These are phyloP conservation scores for Xiphorhynchus elegans DNA, from an alignment of 2,113 vertebrate genomes.

Conservation along the genomic window DNA sequence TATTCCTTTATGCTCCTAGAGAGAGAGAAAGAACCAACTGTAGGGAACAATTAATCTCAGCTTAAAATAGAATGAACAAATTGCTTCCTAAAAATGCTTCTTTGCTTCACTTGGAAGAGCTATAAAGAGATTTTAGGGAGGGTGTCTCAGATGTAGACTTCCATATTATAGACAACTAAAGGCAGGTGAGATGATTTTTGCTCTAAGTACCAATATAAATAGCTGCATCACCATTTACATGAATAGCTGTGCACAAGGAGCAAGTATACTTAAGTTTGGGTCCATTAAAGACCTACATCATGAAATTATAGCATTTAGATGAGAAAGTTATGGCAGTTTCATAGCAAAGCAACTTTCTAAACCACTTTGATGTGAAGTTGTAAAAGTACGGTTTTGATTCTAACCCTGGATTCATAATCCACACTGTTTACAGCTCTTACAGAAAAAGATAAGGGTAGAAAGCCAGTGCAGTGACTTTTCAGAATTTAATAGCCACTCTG, in stretches of 20 bases:
- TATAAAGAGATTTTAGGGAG: slow-evolving; percentile 22
- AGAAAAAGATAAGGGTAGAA: neutral
- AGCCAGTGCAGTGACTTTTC: neutral
- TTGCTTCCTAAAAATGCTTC: slow-evolving; percentile 25
- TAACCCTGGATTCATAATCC: neutral
- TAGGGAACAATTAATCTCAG: slow-evolving; percentile 41
- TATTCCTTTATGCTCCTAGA: slow-evolving; percentile 13
- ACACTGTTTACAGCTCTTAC: neutral
- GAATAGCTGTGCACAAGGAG: neutral
- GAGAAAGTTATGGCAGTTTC: slow-evolving; percentile 1
- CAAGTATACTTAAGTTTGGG: neutral
- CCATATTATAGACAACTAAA: neutral
- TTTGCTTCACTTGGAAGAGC: slow-evolving; percentile 10
- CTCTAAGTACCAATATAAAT: slow-evolving; percentile 5
- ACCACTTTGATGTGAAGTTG: neutral
- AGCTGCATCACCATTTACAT: neutral
- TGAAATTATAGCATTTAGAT: slow-evolving; percentile 1
- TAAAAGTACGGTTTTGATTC: neutral
- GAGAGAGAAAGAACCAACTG: neutral
- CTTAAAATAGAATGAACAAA: slow-evolving; percentile 42
- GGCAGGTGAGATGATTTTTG: neutral
- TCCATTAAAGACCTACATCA: neutral
- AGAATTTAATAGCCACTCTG: neutral
- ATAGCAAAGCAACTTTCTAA: slow-evolving; percentile 10
- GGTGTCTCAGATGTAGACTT: neutral